Percentiles rank a stretch among this genome's conserved stretches.
These are phyloP conservation scores for Euspilapteryx auroguttella DNA, from an alignment of 2,888 invertebrate genomes.

Conservation along the genomic window DNA sequence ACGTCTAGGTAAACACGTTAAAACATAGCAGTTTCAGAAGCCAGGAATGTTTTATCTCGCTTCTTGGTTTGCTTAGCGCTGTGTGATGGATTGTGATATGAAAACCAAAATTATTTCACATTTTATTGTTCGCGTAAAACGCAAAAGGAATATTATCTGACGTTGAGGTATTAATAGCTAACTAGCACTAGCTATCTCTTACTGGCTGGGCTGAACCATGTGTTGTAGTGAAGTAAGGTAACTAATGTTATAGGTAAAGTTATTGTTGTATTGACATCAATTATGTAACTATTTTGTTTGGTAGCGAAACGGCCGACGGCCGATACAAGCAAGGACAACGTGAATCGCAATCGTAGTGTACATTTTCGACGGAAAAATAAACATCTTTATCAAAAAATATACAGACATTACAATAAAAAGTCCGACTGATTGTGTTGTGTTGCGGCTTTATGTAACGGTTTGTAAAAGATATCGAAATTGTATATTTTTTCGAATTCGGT, in stretches of 20 bases:
- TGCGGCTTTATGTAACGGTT: slow-evolving; percentile 24
- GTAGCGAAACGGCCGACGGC: too few species aligned
- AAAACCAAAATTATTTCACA: too few species aligned
- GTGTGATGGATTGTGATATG: too few species aligned
- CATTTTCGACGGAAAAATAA: slow-evolving; percentile 10
- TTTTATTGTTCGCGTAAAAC: neutral
- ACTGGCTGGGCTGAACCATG: neutral
- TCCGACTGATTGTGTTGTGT: slow-evolving; percentile 17
- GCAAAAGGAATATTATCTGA: neutral
- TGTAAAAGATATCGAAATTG: slow-evolving; percentile 21
- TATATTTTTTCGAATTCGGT: slow-evolving; percentile 25
- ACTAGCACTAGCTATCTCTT: slow-evolving; percentile 14
- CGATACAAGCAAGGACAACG: too few species aligned
- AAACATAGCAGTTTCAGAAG: slow-evolving; percentile 8
- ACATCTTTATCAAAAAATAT: slow-evolving; percentile 27
- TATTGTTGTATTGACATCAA: slow-evolving; percentile 23
- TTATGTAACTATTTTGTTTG: slow-evolving; percentile 18
- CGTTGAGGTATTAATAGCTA: slow-evolving; percentile 13
- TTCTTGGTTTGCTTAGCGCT: too few species aligned
- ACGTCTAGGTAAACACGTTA: too few species aligned
- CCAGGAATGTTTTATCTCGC: slow-evolving; percentile 15
- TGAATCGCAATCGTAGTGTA: neutral
- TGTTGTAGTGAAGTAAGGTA: slow-evolving; percentile 15
- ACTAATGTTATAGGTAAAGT: slow-evolving; percentile 18
- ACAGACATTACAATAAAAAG: slow-evolving; percentile 22